Conservation (phyloP, 2,113 vertebrate genomes). For the Lipotes vexillifer region DNA sequence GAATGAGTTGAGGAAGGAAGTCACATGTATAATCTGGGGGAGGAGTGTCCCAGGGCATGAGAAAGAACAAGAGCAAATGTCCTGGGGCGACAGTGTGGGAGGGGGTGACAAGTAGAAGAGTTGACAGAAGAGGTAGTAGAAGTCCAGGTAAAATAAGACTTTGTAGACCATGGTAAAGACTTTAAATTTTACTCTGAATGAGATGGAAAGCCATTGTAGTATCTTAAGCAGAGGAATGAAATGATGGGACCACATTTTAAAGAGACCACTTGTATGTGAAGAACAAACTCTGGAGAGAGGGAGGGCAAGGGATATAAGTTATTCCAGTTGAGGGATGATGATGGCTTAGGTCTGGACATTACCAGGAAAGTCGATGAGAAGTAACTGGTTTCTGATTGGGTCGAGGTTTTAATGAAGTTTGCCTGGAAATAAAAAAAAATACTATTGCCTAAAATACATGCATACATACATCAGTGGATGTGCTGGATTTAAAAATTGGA, state of each 20-base stretch:
- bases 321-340: not conserved
- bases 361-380: not conserved
- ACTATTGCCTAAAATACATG: not conserved
- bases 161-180: not conserved
- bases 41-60: not conserved
- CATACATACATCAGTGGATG: not conserved
- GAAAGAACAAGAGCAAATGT: not conserved
- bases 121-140: not conserved
- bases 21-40: not conserved
- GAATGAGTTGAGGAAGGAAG: constrained; percentile 40
- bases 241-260: not conserved
- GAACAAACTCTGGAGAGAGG: not conserved
- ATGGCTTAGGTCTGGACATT: not conserved
- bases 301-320: not conserved
- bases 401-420: not conserved
- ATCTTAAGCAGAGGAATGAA: not conserved
- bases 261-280: not conserved
- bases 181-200: not conserved
- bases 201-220: not conserved
- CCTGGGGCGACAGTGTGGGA: not conserved
- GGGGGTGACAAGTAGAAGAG: too few species aligned
- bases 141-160: not conserved
- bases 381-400: not conserved
- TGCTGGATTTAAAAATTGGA: not conserved
- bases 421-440: not conserved